A percentile compares a stretch with the other conserved stretches of the same genome.
Evolutionary conservation across 1,140 invertebrate genomes (phyloP).

Genomic region (Zaprionus ghesquierei): DNA sequence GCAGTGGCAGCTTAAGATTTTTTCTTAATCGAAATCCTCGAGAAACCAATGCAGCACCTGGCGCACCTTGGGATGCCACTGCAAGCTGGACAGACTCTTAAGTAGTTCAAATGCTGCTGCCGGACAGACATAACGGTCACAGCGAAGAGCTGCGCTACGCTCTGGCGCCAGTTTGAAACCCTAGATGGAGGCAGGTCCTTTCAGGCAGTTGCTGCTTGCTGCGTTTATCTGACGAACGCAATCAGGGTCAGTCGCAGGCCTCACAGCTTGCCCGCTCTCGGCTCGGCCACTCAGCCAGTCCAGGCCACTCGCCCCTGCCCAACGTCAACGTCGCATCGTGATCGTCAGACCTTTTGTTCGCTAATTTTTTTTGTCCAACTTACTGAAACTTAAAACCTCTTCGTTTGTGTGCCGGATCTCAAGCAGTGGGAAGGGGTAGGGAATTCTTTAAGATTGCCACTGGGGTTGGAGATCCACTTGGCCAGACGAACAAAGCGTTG

Average conservation of each 20-base stretch:
- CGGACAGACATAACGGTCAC: neutral
- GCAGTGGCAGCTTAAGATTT: neutral
- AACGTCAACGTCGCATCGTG: conserved; percentile 9
- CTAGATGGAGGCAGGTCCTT: conserved; percentile 25
- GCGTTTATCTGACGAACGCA: conserved; percentile 59
- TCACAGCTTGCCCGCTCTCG: neutral
- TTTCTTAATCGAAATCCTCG: neutral
- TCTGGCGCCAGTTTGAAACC: conserved; percentile 35
- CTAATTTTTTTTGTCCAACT: conserved; percentile 7
- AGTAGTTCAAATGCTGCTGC: neutral
- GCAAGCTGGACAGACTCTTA: neutral
- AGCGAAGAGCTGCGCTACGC: neutral
- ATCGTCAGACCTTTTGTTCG: conserved; percentile 35
- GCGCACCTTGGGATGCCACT: neutral
- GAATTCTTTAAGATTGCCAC: neutral
- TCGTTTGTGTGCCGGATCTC: conserved; percentile 17
- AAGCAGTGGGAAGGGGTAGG: neutral
- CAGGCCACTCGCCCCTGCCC: no score
- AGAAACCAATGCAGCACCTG: neutral
- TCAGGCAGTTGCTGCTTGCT: conserved; percentile 2
- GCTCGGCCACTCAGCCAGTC: neutral
- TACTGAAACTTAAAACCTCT: conserved; percentile 69
- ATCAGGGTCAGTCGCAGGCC: conserved; percentile 48
- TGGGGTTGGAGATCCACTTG: conserved; percentile 27
- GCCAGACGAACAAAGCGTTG: conserved; percentile 15